Evolutionary conservation across 2,113 vertebrate species (phyloP).

Genomic region (Uropsilus gracilis): DNA sequence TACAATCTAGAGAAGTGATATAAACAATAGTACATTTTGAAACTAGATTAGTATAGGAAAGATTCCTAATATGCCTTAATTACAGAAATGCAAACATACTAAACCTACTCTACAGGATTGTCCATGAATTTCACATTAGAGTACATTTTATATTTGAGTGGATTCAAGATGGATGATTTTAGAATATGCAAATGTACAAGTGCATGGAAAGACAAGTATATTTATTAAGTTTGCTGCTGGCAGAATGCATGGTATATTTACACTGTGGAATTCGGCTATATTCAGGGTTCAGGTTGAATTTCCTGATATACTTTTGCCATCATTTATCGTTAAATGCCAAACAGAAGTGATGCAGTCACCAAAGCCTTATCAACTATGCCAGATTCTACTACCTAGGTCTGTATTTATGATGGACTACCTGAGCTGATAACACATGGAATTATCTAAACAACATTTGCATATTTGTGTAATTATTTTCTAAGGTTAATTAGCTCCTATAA

Average conservation of each 20-base stretch:
- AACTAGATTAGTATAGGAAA: slow-evolving; percentile 58
- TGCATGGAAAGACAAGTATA: slow-evolving; percentile 39
- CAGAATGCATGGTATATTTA: slow-evolving; percentile 61
- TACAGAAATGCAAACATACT: slow-evolving; percentile 66
- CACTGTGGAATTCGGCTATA: slow-evolving; percentile 33
- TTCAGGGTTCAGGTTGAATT: slow-evolving; percentile 79
- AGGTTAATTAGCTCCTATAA: slow-evolving; percentile 99
- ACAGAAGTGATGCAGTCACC: slow-evolving; percentile 81
- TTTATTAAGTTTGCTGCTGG: slow-evolving; percentile 70
- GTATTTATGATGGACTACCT: slow-evolving; percentile 94
- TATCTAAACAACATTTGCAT: slow-evolving; percentile 99
- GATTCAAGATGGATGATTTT: slow-evolving; percentile 44
- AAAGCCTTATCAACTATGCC: slow-evolving; percentile 87
- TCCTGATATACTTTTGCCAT: slow-evolving; percentile 80
- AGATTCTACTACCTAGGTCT: slow-evolving; percentile 87
- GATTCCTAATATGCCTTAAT: slow-evolving; percentile 36
- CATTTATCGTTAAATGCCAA: slow-evolving; percentile 87
- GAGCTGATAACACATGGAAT: slow-evolving; percentile 92
- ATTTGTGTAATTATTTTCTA: slow-evolving; percentile 99
- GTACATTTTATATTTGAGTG: slow-evolving; percentile 15
- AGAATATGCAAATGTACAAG: slow-evolving; percentile 39
- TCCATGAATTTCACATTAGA: slow-evolving; percentile 43
- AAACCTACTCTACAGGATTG: slow-evolving; percentile 46
- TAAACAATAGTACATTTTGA: slow-evolving; percentile 30
- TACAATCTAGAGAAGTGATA: background rate